Evolutionary conservation across 2,888 invertebrate species (phyloP).

Genomic region (Diplolepis rosae): DNA sequence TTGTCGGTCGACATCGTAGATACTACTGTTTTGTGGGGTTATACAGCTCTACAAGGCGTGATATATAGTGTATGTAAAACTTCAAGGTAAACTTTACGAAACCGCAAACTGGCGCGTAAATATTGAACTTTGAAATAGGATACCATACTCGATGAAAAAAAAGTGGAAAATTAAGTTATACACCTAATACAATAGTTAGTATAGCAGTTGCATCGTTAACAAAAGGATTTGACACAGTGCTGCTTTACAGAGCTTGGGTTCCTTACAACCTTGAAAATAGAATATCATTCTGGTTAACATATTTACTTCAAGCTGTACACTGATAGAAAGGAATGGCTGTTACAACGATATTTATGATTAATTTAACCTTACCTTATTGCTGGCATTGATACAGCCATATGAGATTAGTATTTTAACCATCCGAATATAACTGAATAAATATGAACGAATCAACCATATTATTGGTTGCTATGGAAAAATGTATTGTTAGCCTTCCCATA

Average conservation of each 20-base stretch:
- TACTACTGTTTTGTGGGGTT: no score
- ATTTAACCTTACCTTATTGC: no score
- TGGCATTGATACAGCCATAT: no score
- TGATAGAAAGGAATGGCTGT: no score
- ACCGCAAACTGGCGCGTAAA: not conserved
- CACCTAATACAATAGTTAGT: not conserved
- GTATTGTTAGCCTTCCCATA: no score
- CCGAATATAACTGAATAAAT: no score
- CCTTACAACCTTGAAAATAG: slow-evolving; percentile 45
- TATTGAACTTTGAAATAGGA: not conserved
- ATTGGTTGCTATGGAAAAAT: no score
- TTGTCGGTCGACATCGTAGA: no score
- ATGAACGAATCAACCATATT: no score
- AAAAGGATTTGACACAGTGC: not conserved
- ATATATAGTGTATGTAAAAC: not conserved
- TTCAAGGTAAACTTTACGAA: not conserved
- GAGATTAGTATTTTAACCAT: no score
- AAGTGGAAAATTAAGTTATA: not conserved
- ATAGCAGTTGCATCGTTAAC: not conserved
- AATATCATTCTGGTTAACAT: slow-evolving; percentile 42
- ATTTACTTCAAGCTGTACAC: slow-evolving; percentile 50
- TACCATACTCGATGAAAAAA: not conserved
- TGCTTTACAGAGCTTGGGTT: slow-evolving; percentile 51
- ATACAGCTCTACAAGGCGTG: not conserved
- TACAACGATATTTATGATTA: no score